phyloP scores from a whole-genome alignment of 2,113 vertebrate genomes.

The Irena cyanogastra region DNA sequence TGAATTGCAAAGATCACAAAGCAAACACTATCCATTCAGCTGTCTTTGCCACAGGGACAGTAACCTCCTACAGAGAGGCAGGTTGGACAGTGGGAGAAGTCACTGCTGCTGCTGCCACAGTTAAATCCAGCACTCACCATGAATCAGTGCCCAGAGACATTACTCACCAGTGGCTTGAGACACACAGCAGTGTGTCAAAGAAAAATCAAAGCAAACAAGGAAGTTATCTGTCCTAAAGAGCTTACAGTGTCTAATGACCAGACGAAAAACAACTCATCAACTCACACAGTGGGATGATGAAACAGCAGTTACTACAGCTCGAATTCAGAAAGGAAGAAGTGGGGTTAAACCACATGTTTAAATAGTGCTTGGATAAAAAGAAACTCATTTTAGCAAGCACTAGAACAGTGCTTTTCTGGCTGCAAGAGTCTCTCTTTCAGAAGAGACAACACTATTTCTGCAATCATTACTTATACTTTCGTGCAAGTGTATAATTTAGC shows the following conservation, averaged over 20 bases:
- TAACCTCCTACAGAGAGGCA: background rate
- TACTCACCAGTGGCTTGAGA: background rate
- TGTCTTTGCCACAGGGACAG: background rate
- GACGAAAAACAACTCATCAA: background rate
- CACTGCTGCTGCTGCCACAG: background rate
- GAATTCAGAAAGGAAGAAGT: background rate
- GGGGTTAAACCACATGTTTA: background rate
- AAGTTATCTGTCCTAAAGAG: conserved; percentile 9
- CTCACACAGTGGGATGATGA: background rate
- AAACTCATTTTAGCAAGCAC: background rate
- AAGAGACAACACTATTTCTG: background rate
- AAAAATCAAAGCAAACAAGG: conserved; percentile 49
- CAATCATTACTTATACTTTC: background rate
- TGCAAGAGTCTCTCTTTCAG: background rate
- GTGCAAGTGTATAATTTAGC: background rate
- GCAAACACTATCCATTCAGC: background rate
- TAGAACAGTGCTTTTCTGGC: background rate
- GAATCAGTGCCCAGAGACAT: conserved; percentile 1
- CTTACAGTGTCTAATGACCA: background rate
- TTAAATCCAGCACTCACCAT: background rate
- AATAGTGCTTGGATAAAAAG: background rate
- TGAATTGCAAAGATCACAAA: background rate
- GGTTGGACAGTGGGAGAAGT: background rate
- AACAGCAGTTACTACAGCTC: background rate
- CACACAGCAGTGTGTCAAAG: background rate